phyloP scores from a whole-genome alignment of 1,140 invertebrate genomes.

The Eulimnadia texana region DNA sequence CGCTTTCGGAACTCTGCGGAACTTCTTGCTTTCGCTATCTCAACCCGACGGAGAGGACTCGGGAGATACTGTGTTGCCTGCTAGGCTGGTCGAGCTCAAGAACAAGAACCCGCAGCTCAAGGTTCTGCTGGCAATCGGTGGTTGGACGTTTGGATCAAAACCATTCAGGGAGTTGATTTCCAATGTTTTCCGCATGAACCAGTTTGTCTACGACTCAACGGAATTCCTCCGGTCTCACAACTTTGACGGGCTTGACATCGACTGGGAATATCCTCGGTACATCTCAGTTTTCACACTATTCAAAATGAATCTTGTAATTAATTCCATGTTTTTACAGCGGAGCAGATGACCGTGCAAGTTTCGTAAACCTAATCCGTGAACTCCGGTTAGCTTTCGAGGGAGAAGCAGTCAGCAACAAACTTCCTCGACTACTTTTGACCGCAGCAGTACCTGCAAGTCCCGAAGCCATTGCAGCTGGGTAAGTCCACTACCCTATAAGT shows the following conservation, averaged over 20 bases:
- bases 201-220: conserved; percentile 86
- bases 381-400: conserved; percentile 77
- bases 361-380: conserved; percentile 66
- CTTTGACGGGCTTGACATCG: conserved; percentile 90
- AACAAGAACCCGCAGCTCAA: conserved; percentile 82
- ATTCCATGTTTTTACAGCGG: conserved; percentile 36
- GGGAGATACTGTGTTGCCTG: conserved; percentile 51
- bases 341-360: conserved; percentile 64
- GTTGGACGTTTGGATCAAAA: conserved; percentile 84
- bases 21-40: conserved; percentile 11
- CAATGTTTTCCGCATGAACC: conserved; percentile 82
- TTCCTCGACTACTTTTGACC: conserved; percentile 65
- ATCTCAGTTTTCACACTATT: too few species aligned
- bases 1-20: conserved; percentile 73
- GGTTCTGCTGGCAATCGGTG: conserved; percentile 78
- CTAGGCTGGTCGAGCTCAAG: conserved; percentile 62
- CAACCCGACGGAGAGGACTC: conserved; percentile 17
- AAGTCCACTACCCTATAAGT: conserved; percentile 19
- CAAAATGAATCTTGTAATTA: not conserved
- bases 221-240: conserved; percentile 80
- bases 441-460: conserved; percentile 84
- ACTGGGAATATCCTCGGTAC: conserved; percentile 88
- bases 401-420: conserved; percentile 59
- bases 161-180: conserved; percentile 84
- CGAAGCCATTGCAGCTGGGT: conserved; percentile 78